Conservation (phyloP, 2,888 invertebrate genomes). For the Cryptophagus acutangulus region DNA sequence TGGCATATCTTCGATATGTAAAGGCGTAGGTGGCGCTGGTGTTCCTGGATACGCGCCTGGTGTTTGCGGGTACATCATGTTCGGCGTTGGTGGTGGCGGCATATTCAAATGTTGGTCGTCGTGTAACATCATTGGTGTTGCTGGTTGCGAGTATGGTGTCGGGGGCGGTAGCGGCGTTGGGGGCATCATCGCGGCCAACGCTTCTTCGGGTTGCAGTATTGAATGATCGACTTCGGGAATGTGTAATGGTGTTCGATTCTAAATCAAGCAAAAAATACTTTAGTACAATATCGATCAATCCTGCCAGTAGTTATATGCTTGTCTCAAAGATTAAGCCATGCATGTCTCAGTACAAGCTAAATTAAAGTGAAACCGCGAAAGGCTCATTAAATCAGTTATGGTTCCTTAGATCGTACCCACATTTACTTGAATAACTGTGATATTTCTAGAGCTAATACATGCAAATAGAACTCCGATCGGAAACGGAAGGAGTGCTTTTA, state of each 20-base stretch:
- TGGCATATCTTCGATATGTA: conserved; percentile 55
- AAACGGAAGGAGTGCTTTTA: too few relatives aligned
- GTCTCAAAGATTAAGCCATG: too few relatives aligned
- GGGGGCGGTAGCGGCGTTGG: conserved; percentile 37
- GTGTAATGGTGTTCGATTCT: conserved; percentile 43
- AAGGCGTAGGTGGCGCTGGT: conserved; percentile 42
- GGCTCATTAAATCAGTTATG: too few relatives aligned
- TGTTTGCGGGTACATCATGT: conserved; percentile 44
- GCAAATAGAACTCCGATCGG: too few relatives aligned
- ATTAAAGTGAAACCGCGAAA: too few relatives aligned
- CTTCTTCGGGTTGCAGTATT: conserved; percentile 37
- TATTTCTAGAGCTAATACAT: too few relatives aligned
- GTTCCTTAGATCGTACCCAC: too few relatives aligned
- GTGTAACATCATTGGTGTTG: conserved; percentile 39
- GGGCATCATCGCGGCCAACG: conserved; percentile 40
- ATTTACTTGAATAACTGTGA: too few relatives aligned
- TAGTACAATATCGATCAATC: too few relatives aligned
- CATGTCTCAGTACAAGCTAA: too few relatives aligned
- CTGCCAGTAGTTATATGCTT: too few relatives aligned
- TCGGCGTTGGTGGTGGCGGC: conserved; percentile 45
- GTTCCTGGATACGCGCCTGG: conserved; percentile 45
- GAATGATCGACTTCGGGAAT: conserved; percentile 34
- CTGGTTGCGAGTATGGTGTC: conserved; percentile 42
- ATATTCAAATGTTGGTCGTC: conserved; percentile 35
- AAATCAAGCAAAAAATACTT: conserved; percentile 16